Percentiles rank a stretch among this genome's conserved stretches.
Conservation (phyloP, 2,113 vertebrate species). For the Corythornis madagascariensis region DNA sequence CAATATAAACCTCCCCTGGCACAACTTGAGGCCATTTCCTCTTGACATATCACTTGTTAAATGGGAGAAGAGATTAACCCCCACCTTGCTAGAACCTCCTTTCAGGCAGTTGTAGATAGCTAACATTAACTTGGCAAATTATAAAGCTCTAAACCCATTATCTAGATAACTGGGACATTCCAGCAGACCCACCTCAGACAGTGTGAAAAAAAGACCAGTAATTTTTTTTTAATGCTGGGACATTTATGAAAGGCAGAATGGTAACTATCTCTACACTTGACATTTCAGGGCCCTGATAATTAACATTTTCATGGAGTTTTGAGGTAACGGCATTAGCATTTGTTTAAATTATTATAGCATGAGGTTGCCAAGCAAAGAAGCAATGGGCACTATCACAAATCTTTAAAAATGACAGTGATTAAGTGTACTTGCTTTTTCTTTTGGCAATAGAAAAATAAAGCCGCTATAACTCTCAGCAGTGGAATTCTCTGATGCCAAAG, state of each 20-base stretch:
- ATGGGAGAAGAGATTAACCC: background rate
- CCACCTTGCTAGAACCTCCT: background rate
- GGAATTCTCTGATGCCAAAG: background rate
- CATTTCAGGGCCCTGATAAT: background rate
- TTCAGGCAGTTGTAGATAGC: background rate
- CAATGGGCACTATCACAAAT: background rate
- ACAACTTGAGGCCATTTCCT: background rate
- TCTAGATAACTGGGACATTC: background rate
- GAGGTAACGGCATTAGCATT: background rate
- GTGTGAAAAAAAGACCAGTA: no score
- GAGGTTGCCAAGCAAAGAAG: background rate
- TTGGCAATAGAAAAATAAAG: background rate
- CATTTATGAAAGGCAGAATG: background rate
- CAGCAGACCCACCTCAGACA: background rate
- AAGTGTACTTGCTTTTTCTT: conserved; percentile 21
- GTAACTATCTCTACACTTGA: background rate
- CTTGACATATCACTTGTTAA: background rate
- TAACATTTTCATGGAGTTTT: background rate
- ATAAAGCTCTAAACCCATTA: background rate
- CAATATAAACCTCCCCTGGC: background rate
- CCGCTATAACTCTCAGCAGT: background rate
- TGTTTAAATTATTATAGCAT: background rate
- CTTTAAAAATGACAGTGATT: background rate
- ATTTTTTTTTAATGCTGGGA: background rate
- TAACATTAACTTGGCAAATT: background rate